Evolutionary conservation across 2,888 invertebrate genomes (phyloP).

Genomic region (Drosophila robusta): DNA sequence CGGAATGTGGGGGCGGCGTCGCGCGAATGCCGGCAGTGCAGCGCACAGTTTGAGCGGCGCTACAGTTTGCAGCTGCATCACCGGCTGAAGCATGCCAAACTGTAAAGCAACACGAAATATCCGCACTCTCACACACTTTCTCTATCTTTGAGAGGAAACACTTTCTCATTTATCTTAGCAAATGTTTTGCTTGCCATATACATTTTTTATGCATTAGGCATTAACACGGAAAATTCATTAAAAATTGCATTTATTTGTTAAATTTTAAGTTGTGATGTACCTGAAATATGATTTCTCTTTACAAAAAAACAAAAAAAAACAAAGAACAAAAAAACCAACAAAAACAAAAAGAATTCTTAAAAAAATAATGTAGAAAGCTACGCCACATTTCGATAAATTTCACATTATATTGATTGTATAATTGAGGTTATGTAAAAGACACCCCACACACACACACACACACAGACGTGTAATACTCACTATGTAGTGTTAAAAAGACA

Average conservation of each 20-base stretch:
- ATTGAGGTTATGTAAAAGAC: slow-evolving; percentile 64
- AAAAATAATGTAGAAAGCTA: slow-evolving; percentile 34
- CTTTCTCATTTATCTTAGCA: slow-evolving; percentile 52
- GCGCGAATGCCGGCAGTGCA: slow-evolving; percentile 73
- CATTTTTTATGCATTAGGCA: slow-evolving; percentile 54
- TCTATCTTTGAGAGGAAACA: slow-evolving; percentile 2
- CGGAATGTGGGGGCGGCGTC: slow-evolving; percentile 22
- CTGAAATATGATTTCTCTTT: slow-evolving; percentile 85
- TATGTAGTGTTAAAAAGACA: slow-evolving; percentile 34
- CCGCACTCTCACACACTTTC: neutral
- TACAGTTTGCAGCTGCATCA: slow-evolving; percentile 83
- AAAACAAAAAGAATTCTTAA: slow-evolving; percentile 11
- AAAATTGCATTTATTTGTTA: slow-evolving; percentile 82
- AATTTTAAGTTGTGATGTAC: slow-evolving; percentile 85
- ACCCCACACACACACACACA: slow-evolving; percentile 28
- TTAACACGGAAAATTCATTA: slow-evolving; percentile 48
- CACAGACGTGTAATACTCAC: slow-evolving; percentile 41
- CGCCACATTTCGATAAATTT: slow-evolving; percentile 58
- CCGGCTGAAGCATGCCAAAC: slow-evolving; percentile 61
- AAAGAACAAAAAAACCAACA: slow-evolving; percentile 16
- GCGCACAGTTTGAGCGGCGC: slow-evolving; percentile 71
- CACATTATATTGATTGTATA: slow-evolving; percentile 58
- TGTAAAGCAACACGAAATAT: slow-evolving; percentile 8
- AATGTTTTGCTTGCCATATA: slow-evolving; percentile 75
- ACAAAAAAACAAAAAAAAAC: slow-evolving; percentile 50